phyloP scores from a whole-genome alignment of 2,888 invertebrate species.

The Acleris sparsana region DNA sequence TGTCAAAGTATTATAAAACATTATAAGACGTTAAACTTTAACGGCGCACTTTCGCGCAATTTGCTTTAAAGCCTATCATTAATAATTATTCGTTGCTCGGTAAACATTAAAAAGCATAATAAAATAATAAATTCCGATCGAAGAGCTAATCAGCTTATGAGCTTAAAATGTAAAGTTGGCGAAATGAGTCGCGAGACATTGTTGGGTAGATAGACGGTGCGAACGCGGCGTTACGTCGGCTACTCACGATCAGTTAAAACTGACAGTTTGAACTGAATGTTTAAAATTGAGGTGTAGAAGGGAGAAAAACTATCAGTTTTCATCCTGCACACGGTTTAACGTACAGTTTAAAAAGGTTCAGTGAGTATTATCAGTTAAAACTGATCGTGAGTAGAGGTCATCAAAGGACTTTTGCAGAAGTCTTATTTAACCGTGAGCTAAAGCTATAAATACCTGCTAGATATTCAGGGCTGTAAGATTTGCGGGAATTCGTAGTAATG shows the following conservation, averaged over 20 bases:
- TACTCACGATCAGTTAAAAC: too few species aligned
- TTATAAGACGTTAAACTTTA: conserved; percentile 36
- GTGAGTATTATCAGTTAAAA: too few species aligned
- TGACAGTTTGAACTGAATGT: too few species aligned
- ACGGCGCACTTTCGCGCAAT: conserved; percentile 34
- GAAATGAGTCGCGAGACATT: conserved; percentile 37
- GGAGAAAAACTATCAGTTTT: too few species aligned
- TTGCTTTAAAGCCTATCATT: conserved; percentile 36
- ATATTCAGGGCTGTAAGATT: too few species aligned
- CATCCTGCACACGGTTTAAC: too few species aligned
- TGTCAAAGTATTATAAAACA: conserved; percentile 37
- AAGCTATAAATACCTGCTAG: too few species aligned
- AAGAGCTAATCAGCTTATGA: conserved; percentile 56
- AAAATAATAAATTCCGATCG: conserved; percentile 61
- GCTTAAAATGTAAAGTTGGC: conserved; percentile 48
- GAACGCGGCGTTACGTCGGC: background rate
- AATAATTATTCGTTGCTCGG: conserved; percentile 45
- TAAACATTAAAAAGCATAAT: conserved; percentile 52
- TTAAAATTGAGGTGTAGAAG: too few species aligned
- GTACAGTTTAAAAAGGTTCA: fast-evolving
- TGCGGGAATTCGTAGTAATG: too few species aligned
- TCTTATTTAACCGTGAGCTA: too few species aligned
- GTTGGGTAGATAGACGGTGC: background rate
- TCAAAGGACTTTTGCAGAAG: too few species aligned
- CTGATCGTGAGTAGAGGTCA: too few species aligned